Evolutionary conservation across 37 sponge, comb jelly and placozoan species (phyloP).

Genomic region (Theonella swinhoei): DNA sequence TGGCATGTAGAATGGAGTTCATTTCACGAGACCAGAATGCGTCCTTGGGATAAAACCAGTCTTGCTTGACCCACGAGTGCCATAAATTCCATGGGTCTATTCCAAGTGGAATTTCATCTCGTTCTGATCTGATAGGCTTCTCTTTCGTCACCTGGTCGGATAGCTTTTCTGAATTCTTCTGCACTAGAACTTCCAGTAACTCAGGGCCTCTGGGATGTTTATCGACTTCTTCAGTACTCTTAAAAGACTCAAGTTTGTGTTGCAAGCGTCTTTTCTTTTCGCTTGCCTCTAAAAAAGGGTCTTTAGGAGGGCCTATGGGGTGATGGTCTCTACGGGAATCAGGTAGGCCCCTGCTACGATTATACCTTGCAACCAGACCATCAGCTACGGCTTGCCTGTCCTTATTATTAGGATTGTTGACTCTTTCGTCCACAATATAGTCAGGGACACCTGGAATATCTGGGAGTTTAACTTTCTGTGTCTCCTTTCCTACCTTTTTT

Average conservation of each 20-base stretch:
- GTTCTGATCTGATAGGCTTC: neutral
- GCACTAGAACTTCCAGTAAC: neutral
- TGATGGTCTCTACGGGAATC: no score
- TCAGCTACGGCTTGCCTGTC: neutral
- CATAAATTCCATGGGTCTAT: constrained; percentile 69
- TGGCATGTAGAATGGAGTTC: constrained; percentile 46
- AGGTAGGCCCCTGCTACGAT: no score
- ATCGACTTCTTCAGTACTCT: neutral
- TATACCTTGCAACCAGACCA: no score
- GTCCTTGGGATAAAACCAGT: constrained; percentile 39
- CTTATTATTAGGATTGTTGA: neutral
- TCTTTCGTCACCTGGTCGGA: neutral
- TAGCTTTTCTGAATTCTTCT: neutral
- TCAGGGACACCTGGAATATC: no score
- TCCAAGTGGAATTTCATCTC: neutral
- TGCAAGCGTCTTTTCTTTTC: neutral
- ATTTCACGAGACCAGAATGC: constrained; percentile 58
- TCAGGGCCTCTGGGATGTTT: neutral
- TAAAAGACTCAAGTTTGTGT: neutral
- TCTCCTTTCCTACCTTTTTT: neutral
- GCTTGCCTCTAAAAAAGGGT: no score
- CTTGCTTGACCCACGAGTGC: constrained; percentile 60
- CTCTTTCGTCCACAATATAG: no score
- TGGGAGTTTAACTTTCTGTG: neutral
- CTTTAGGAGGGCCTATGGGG: no score